These are phyloP conservation scores for Anisognathus igniventris DNA, from an alignment of 2,797 vertebrate species.

Conservation along the genomic window DNA sequence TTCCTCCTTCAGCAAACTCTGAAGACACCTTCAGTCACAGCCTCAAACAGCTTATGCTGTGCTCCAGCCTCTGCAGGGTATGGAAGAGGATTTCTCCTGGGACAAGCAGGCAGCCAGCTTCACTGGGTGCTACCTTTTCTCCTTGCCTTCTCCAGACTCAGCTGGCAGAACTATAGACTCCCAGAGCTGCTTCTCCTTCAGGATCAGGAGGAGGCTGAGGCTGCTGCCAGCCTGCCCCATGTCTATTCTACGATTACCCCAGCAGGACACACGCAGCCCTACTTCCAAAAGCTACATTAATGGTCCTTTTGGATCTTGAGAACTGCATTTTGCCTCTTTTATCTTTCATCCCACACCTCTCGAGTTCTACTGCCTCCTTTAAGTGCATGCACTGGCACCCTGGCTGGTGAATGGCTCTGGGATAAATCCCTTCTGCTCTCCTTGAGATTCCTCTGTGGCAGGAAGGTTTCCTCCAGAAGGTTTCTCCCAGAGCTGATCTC, in stretches of 20 bases:
- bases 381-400: not conserved
- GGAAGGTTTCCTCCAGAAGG: not conserved
- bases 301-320: not conserved
- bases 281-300: not conserved
- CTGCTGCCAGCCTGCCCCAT: not conserved
- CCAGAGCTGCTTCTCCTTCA: not conserved
- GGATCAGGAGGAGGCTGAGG: not conserved
- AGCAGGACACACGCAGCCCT: not conserved
- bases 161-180: not conserved
- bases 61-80: not conserved
- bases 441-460: not conserved
- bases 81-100: not conserved
- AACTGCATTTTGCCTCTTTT: not conserved
- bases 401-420: not conserved
- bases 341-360: not conserved
- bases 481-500: not conserved
- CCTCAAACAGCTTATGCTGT: not conserved
- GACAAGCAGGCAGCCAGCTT: not conserved
- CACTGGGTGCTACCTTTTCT: not conserved
- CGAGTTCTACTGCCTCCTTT: not conserved
- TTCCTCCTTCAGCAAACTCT: not conserved
- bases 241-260: fast-evolving
- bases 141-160: not conserved
- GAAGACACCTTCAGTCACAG: not conserved
- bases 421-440: not conserved